Percentiles rank a stretch among this genome's conserved stretches.
Evolutionary conservation across 2,797 vertebrate species (phyloP).

Genomic region (Gambusia yucatana): DNA sequence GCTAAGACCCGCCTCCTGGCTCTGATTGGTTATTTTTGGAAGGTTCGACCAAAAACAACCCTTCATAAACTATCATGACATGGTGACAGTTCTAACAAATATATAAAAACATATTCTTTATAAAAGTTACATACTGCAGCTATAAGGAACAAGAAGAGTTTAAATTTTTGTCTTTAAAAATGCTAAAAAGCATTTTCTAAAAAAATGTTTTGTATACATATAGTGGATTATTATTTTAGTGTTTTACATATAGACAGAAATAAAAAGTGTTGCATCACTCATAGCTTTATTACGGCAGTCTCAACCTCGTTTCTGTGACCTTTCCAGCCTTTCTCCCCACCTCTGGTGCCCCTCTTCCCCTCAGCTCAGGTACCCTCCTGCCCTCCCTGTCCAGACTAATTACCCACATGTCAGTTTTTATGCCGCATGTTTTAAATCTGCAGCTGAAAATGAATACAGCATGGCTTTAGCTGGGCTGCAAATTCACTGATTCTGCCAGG

Average conservation of each 20-base stretch:
- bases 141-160: too few species aligned
- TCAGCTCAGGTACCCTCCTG: constrained; percentile 46
- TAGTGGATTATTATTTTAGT: background rate
- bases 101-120: too few species aligned
- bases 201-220: background rate
- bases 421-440: constrained; percentile 44
- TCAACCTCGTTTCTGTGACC: background rate
- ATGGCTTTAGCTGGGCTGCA: background rate
- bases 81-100: too few species aligned
- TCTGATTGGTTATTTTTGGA: too few species aligned
- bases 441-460: background rate
- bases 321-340: constrained; percentile 25
- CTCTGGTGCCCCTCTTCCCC: constrained; percentile 50
- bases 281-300: background rate
- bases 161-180: background rate
- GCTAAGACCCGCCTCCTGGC: too few species aligned
- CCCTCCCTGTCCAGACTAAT: background rate
- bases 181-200: background rate
- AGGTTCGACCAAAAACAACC: too few species aligned
- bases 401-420: background rate
- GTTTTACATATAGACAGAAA: background rate
- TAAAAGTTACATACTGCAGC: too few species aligned
- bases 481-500: background rate
- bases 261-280: background rate
- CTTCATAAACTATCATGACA: too few species aligned